Evolutionary conservation across 64 coral and sea anemone species (phyloP).

Genomic region (Catalaphyllia jardinei): DNA sequence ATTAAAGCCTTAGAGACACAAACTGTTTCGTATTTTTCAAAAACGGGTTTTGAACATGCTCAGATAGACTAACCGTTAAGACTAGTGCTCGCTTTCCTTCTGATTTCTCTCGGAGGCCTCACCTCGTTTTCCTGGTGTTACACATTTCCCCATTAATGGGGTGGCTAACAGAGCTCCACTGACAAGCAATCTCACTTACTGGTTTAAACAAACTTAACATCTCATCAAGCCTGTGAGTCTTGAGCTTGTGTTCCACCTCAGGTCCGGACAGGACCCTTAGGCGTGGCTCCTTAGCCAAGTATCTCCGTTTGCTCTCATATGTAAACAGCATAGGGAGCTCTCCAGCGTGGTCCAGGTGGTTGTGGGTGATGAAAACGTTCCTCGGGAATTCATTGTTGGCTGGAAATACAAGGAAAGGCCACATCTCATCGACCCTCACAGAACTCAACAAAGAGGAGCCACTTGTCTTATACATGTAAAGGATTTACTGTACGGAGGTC

Average conservation of each 20-base stretch:
- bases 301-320: constrained; percentile 41
- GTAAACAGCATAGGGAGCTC: constrained; percentile 52
- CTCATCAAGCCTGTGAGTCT: constrained; percentile 50
- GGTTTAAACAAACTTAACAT: not conserved
- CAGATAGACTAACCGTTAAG: too few relatives aligned
- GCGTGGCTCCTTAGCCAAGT: not conserved
- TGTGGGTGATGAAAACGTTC: constrained; percentile 70
- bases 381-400: constrained; percentile 36
- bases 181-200: not conserved
- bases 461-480: too few relatives aligned
- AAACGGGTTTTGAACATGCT: too few relatives aligned
- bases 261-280: constrained; percentile 62
- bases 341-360: constrained; percentile 67
- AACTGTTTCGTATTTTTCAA: too few relatives aligned
- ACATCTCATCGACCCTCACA: not conserved
- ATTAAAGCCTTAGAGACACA: too few relatives aligned
- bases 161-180: not conserved
- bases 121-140: too few relatives aligned
- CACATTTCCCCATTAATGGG: not conserved
- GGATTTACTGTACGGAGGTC: too few relatives aligned
- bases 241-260: constrained; percentile 61
- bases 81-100: too few relatives aligned
- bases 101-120: too few relatives aligned
- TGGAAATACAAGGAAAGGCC: not conserved
- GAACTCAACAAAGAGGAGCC: too few relatives aligned